Base-by-base conservation (phyloP, 2,113 vertebrate genomes). In the Argyrosomus japonicus region DNA sequence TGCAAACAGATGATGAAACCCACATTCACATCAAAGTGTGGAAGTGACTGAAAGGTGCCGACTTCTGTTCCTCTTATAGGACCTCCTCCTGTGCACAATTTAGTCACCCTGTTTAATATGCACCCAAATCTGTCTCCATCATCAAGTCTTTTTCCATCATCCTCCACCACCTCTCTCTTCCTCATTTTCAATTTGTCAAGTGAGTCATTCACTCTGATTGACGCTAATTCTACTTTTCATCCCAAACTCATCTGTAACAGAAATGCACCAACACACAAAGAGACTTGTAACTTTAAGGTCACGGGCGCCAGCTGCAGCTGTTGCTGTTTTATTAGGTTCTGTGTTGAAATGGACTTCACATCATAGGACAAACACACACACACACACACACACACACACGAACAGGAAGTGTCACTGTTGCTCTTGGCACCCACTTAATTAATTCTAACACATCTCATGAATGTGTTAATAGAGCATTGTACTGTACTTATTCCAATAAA, bases 31-130 rank as follows among this genome's bases (percentile, higher is more conserved):
- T 85, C 40, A 2, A 56, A 47, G 81, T 48, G 69, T 67, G 69
- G 50, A 77, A 53, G 62, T 64, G 69, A 78, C 47, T 56, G 60
- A 80, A 84, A 89, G 86, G 85, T 89, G 83, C 67, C 25, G 80
- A 86, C 79, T 87, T 81, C 68, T 80, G 84, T 36, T 87, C 81
- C 83, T 77, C 70, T 85, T 84, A 77, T 70, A 61, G 74, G 72
- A 88, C 76, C 83, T 88, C 85, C 84, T 88, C 83, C 90, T 83
- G 76, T 85, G 77, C 78, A 79, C 75, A 60, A 72, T 87, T 91
- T 89, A 93, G 77, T 95, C 90, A 91, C 83, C 65, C 88, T 91
- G 63, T 77, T 95, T 93, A 92, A 91, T 92, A 94, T 94, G 89
- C 93, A 88, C 75, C 45, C 84, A 93, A 93, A 94, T 92, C 92